Conservation (phyloP, 2,797 vertebrate species). For the Gadopsis marmoratus region DNA sequence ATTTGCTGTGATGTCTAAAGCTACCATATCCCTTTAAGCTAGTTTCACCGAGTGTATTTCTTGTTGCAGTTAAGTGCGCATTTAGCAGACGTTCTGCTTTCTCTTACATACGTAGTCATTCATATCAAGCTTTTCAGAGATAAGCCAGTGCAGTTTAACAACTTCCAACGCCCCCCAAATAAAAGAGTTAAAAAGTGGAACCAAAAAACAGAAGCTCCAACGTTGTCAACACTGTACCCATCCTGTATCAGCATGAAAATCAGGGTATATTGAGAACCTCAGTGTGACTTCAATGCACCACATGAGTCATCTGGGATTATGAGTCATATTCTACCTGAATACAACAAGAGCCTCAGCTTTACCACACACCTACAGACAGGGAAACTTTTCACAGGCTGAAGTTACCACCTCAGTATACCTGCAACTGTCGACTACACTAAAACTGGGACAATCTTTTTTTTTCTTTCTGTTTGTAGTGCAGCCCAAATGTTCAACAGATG, state of each 20-base stretch:
- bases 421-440: slow-evolving; percentile 44
- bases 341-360: slow-evolving; percentile 50
- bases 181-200: slow-evolving; percentile 46
- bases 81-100: slow-evolving; percentile 64
- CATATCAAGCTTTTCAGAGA: slow-evolving; percentile 19
- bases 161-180: background rate
- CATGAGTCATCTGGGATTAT: slow-evolving; percentile 76
- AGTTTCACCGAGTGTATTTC: slow-evolving; percentile 58
- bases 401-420: slow-evolving; percentile 49
- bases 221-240: slow-evolving; percentile 43
- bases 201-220: slow-evolving; percentile 49
- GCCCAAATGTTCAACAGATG: slow-evolving; percentile 51
- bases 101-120: slow-evolving; percentile 50
- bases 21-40: slow-evolving; percentile 67
- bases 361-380: slow-evolving; percentile 74
- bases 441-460: slow-evolving; percentile 62
- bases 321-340: slow-evolving; percentile 74
- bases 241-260: slow-evolving; percentile 59
- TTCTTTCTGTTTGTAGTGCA: background rate
- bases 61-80: slow-evolving; percentile 64
- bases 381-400: slow-evolving; percentile 72
- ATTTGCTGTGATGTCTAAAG: slow-evolving; percentile 74
- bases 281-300: slow-evolving; percentile 59
- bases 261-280: slow-evolving; percentile 53
- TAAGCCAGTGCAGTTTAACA: slow-evolving; percentile 20